phyloP scores from a whole-genome alignment of 2,888 invertebrate genomes.

The Yponomeuta evonymella region DNA sequence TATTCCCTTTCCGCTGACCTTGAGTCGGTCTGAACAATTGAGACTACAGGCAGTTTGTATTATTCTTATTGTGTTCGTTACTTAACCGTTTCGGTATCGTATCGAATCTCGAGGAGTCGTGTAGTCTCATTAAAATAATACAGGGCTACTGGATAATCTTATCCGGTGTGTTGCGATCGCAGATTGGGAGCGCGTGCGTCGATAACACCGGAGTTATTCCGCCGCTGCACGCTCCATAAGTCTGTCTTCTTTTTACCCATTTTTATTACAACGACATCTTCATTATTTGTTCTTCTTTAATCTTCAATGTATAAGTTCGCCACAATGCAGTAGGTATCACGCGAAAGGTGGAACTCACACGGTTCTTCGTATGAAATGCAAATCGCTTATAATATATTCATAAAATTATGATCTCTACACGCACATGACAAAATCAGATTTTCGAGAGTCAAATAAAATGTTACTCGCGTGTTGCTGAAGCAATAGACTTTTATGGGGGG shows the following conservation, averaged over 20 bases:
- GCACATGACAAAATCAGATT: conserved; percentile 45
- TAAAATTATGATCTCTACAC: conserved; percentile 58
- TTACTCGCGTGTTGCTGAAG: conserved; percentile 39
- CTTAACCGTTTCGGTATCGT: conserved; percentile 70
- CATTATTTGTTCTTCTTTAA: conserved; percentile 56
- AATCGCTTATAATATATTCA: conserved; percentile 63
- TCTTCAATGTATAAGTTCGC: conserved; percentile 25
- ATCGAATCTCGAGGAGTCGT: conserved; percentile 69
- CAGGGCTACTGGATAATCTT: conserved; percentile 76
- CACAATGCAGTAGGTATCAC: not conserved
- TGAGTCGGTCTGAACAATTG: conserved; percentile 1
- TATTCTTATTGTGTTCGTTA: conserved; percentile 69
- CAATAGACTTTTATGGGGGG: conserved; percentile 39
- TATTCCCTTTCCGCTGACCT: not conserved
- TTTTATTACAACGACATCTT: conserved; percentile 62
- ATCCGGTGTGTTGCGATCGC: conserved; percentile 74
- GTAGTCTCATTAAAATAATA: conserved; percentile 77
- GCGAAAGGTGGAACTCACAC: not conserved
- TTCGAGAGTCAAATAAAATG: conserved; percentile 48
- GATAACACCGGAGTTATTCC: conserved; percentile 72
- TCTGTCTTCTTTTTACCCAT: conserved; percentile 65
- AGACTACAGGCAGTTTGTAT: conserved; percentile 37
- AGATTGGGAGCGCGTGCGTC: conserved; percentile 74
- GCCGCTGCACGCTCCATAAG: conserved; percentile 66
- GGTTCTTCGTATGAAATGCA: conserved; percentile 41